Percentiles rank a stretch among this genome's conserved stretches.
Evolutionary conservation across 2,797 vertebrate species (phyloP).

Genomic region (Buceros bicornis): DNA sequence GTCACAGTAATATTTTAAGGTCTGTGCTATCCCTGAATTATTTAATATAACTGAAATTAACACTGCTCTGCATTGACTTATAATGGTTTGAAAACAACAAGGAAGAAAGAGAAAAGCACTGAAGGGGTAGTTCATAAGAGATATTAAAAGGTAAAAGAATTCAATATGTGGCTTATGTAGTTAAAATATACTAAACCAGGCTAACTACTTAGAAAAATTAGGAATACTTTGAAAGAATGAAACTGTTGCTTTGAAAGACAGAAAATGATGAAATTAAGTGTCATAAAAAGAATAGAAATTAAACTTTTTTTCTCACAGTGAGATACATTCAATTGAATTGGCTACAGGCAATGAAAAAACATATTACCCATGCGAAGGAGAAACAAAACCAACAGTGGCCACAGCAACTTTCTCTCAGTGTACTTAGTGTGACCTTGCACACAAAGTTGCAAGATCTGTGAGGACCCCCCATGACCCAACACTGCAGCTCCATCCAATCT

Average conservation of each 20-base stretch:
- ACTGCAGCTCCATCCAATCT: not conserved
- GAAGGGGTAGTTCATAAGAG: not conserved
- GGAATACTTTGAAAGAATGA: not conserved
- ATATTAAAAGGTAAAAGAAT: not conserved
- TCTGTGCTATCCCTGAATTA: not conserved
- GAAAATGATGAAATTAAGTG: not conserved
- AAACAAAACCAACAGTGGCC: not conserved
- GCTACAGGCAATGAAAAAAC: fast-evolving
- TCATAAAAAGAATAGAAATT: not conserved
- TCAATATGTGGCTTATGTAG: not conserved
- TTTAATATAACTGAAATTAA: not conserved
- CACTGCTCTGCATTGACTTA: not conserved
- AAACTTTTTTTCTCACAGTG: not conserved
- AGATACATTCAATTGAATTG: not conserved
- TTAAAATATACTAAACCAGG: not conserved
- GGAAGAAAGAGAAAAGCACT: not conserved
- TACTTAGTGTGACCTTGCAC: not conserved
- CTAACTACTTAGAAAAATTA: not conserved
- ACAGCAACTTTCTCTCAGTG: not conserved
- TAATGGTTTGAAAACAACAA: not conserved
- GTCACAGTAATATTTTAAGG: not conserved
- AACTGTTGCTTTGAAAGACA: not conserved
- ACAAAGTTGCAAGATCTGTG: not conserved
- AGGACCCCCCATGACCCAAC: fast-evolving
- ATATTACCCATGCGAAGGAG: not conserved